A percentile compares a stretch with the other conserved stretches of the same genome.
These are phyloP conservation scores for Aricia agestis DNA, from an alignment of 1,140 invertebrate genomes.

Conservation along the genomic window DNA sequence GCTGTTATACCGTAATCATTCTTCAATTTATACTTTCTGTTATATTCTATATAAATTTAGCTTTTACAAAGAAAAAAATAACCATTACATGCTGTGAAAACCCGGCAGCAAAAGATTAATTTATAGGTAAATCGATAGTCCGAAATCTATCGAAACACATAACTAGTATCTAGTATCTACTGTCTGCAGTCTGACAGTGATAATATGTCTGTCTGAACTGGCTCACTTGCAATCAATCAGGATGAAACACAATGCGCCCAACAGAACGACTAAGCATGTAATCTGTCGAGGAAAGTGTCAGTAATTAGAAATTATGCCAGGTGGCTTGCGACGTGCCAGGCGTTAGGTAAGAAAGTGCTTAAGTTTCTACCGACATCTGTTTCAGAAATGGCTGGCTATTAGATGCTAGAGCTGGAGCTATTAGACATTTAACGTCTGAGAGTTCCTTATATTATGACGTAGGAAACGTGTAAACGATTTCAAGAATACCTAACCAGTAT, in stretches of 20 bases:
- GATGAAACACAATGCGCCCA: background rate
- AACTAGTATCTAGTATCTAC: background rate
- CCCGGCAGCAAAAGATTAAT: no score
- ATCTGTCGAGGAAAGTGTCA: background rate
- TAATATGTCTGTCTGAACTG: background rate
- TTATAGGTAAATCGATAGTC: no score
- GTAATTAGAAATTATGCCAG: slow-evolving; percentile 1
- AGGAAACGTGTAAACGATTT: background rate
- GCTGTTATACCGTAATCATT: no score
- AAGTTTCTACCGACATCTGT: background rate
- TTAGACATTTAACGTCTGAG: background rate
- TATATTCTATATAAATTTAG: no score
- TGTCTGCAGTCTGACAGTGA: background rate
- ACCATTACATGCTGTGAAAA: no score
- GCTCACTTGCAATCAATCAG: background rate
- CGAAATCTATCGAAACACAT: background rate
- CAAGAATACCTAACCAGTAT: background rate
- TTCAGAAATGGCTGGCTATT: slow-evolving; percentile 2
- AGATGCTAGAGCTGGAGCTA: background rate
- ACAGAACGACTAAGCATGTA: background rate
- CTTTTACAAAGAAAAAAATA: no score
- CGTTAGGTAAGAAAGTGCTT: background rate
- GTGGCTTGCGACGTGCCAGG: background rate
- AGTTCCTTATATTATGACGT: background rate
- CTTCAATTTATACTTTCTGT: no score